Percentiles rank a stretch among this genome's conserved stretches.
Evolutionary conservation across 2,113 vertebrate genomes (phyloP).

Genomic region (Osmerus mordax): DNA sequence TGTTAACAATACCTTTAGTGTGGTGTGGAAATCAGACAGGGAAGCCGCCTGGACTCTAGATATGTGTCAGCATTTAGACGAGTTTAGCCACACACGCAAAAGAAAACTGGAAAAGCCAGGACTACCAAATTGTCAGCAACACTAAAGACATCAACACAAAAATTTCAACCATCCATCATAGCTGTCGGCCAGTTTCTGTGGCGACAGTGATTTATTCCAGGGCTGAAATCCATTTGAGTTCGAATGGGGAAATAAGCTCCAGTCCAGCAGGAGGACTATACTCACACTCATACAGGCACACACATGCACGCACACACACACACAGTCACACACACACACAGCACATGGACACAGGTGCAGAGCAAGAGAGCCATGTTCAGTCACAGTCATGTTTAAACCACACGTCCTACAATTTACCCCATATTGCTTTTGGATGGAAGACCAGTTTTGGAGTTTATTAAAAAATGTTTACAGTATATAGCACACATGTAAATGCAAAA

Average conservation of each 20-base stretch:
- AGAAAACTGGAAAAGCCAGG: conserved; percentile 65
- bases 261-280: conserved; percentile 36
- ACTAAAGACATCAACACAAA: conserved; percentile 81
- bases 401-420: background rate
- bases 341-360: conserved; percentile 25
- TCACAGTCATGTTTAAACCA: conserved; percentile 13
- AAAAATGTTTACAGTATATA: background rate
- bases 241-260: conserved; percentile 35
- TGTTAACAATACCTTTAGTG: background rate
- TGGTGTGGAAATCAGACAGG: conserved; percentile 10
- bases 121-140: conserved; percentile 78
- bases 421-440: too few species aligned
- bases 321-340: conserved; percentile 21
- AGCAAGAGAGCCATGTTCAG: conserved; percentile 6
- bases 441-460: too few species aligned
- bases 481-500: background rate
- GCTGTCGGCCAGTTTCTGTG: conserved; percentile 72
- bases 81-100: conserved; percentile 56
- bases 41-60: conserved; percentile 12
- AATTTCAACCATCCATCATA: conserved; percentile 79
- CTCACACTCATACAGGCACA: conserved; percentile 5
- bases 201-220: conserved; percentile 80
- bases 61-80: conserved; percentile 53
- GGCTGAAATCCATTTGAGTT: conserved; percentile 70
- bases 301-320: background rate